These are phyloP conservation scores for Megaustenia siamemsis DNA, from an alignment of 2,888 invertebrate species.

Conservation along the genomic window DNA sequence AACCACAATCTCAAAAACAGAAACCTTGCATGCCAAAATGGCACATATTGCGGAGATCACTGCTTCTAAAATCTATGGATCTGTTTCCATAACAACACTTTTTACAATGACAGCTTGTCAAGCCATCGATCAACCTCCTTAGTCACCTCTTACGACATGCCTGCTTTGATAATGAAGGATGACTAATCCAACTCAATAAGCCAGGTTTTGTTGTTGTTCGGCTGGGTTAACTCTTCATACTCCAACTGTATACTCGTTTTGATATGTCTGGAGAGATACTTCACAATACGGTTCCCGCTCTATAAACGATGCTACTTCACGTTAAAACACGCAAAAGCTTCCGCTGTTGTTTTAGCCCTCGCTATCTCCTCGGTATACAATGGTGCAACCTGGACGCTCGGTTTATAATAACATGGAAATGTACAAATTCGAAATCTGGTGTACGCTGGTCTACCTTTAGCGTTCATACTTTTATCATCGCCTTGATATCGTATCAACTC, in stretches of 20 bases:
- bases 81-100: no score
- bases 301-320: slow-evolving; percentile 43
- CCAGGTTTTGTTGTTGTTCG: no score
- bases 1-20: no score
- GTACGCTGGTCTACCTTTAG: slow-evolving; percentile 35
- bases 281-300: slow-evolving; percentile 41
- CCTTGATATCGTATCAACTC: slow-evolving; percentile 25
- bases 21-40: no score
- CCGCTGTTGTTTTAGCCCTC: background rate
- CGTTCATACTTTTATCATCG: slow-evolving; percentile 26
- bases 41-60: no score
- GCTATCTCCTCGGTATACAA: slow-evolving; percentile 23
- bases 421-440: slow-evolving; percentile 26
- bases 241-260: slow-evolving; percentile 48
- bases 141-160: no score
- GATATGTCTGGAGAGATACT: slow-evolving; percentile 43
- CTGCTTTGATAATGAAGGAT: no score
- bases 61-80: no score
- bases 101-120: no score
- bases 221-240: slow-evolving; percentile 22
- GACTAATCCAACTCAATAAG: no score
- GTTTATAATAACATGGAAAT: slow-evolving; percentile 22
- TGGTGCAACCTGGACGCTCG: slow-evolving; percentile 7
- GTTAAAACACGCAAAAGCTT: background rate
- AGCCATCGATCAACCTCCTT: no score